phyloP scores from a whole-genome alignment of 2,888 invertebrate species.

The Rhamnusium bicolor region DNA sequence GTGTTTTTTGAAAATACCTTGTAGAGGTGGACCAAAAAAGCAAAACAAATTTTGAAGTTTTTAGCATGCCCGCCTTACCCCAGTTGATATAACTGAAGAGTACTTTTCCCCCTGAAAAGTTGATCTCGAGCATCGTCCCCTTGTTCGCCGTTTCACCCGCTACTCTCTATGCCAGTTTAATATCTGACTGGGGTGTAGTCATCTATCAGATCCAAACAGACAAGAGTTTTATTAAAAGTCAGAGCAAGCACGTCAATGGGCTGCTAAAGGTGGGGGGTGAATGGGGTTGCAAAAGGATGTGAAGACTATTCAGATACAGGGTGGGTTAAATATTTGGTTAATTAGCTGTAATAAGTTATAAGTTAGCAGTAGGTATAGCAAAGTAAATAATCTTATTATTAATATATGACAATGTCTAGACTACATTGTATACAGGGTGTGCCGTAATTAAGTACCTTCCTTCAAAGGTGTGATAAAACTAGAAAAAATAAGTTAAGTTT shows the following conservation, averaged over 20 bases:
- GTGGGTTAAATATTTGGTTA: slow-evolving; percentile 27
- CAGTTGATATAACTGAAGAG: slow-evolving; percentile 52
- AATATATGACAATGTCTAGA: no score
- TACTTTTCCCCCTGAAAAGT: slow-evolving; percentile 62
- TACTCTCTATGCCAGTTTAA: slow-evolving; percentile 67
- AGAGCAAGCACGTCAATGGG: slow-evolving; percentile 71
- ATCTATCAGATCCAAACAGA: slow-evolving; percentile 75
- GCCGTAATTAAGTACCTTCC: no score
- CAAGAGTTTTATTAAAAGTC: slow-evolving; percentile 75
- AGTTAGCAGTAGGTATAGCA: no score
- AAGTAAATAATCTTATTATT: no score
- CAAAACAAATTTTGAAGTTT: slow-evolving; percentile 19
- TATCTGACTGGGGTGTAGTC: slow-evolving; percentile 73
- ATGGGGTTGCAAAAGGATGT: slow-evolving; percentile 36
- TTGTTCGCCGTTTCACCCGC: slow-evolving; percentile 48
- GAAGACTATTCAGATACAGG: slow-evolving; percentile 30
- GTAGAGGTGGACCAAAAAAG: neutral
- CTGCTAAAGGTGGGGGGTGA: slow-evolving; percentile 53
- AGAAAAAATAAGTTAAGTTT: no score
- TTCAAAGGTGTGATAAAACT: no score
- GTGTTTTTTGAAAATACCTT: no score
- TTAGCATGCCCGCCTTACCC: slow-evolving; percentile 38
- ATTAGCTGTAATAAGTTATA: no score
- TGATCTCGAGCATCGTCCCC: slow-evolving; percentile 61
- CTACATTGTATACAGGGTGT: no score